Base-by-base conservation (phyloP, 2,888 invertebrate species). In the Aleiodes leptofemur region DNA sequence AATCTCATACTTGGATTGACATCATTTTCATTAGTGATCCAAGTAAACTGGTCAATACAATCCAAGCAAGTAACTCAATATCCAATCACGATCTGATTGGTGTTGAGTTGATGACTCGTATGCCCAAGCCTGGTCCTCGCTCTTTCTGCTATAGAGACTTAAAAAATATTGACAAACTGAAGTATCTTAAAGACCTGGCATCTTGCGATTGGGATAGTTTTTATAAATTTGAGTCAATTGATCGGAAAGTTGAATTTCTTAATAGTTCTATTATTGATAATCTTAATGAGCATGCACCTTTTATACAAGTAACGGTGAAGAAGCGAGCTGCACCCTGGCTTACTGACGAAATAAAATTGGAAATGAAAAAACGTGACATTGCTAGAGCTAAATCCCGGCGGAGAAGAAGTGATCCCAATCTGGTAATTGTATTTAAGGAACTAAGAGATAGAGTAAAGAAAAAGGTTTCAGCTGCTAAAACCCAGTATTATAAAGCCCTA, bases 61-160 rank as follows among this genome's bases (percentile, higher is more conserved):
- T 1, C n/a, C 57, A 57, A 8, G 11, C 11, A 2, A 23, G 29
- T 7, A 6, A 1, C 11, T 57, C 57, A 3, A 23, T 57, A 1
- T 57, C 57, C 11, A 29, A 29, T 23, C 57, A 29, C 11, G 57
- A 29, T 29, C 23, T 57, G 1, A 29, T 57, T 11, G 23, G 9
- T 13, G n/a, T 57, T 6, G 29, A 57, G 29, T 3, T 57, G 2
- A 4, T 23, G 3, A 6, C 31, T 29, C 7, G 31, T 9, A 23
- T 29, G 9, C 29, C 66, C 8, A 34, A 64, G 9, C 66, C 66
- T 23, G 13, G 2, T 16, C 66, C 43, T 2, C 14, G 50, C 3
- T 13, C 23, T 38, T 11, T 64, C 16, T 3, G 7, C 13, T 64
- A 43, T 43, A 64, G 66, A 38, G 43, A 64, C 13, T 64, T 64